Percentiles rank a stretch among this genome's conserved stretches.
Conservation (phyloP, 2,888 invertebrate species). For the Cyclophora albipunctata region DNA sequence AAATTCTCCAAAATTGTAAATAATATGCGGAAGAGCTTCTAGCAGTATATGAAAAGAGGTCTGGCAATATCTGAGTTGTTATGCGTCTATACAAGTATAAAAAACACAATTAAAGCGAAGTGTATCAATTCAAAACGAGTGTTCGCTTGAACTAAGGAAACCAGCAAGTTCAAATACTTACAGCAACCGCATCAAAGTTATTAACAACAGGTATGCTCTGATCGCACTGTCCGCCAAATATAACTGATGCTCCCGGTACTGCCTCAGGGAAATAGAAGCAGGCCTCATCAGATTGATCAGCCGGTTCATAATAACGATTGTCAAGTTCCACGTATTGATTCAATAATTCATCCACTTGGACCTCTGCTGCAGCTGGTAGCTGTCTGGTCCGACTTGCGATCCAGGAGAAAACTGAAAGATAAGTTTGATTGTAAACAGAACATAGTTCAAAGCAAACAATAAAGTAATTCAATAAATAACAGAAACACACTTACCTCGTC, state of each 20-base stretch:
- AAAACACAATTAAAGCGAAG: no score
- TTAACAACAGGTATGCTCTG: conserved; percentile 35
- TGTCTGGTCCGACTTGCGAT: conserved; percentile 43
- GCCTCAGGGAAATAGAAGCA: conserved; percentile 47
- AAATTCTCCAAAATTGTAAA: not conserved
- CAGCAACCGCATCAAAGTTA: conserved; percentile 38
- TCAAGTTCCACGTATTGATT: conserved; percentile 28
- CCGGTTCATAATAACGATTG: not conserved
- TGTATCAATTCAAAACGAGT: no score
- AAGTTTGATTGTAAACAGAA: no score
- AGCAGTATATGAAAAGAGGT: no score
- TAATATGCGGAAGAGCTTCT: no score
- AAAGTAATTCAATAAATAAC: no score
- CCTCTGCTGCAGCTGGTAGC: conserved; percentile 22
- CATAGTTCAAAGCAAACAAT: no score
- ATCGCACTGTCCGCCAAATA: conserved; percentile 48
- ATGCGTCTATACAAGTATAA: no score
- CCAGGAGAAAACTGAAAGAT: conserved; percentile 53
- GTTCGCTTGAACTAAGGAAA: not conserved
- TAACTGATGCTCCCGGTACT: conserved; percentile 25
- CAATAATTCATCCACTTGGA: conserved; percentile 32
- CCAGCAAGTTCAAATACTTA: conserved; percentile 21
- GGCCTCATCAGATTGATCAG: conserved; percentile 17
- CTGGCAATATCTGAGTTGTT: no score
- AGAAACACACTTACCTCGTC: conserved; percentile 50